Percentiles rank a stretch among this genome's conserved stretches.
These are phyloP conservation scores for Brenthis ino DNA, from an alignment of 2,888 invertebrate species.

Conservation along the genomic window DNA sequence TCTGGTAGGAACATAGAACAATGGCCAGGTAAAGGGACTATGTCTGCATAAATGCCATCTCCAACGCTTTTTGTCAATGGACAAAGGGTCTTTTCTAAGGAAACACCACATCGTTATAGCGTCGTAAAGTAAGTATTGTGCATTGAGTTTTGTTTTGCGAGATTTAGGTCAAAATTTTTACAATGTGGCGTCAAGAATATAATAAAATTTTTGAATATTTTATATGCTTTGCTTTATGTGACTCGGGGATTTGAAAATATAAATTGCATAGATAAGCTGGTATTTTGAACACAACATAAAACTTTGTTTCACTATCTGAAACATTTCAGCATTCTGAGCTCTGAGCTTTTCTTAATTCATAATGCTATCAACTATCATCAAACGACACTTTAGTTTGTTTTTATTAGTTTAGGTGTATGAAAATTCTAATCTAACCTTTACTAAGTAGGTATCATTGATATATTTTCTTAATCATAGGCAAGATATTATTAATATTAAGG, in stretches of 20 bases:
- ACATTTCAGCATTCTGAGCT: background rate
- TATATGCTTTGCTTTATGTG: constrained; percentile 44
- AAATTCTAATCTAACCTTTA: too few species aligned
- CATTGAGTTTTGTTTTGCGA: constrained; percentile 76
- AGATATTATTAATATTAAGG: too few species aligned
- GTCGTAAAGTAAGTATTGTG: constrained; percentile 79
- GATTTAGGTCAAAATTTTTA: constrained; percentile 80
- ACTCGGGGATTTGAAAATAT: constrained; percentile 10
- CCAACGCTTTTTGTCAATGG: constrained; percentile 77
- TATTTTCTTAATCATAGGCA: too few species aligned
- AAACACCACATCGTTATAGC: constrained; percentile 81
- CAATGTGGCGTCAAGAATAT: constrained; percentile 74
- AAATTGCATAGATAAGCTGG: constrained; percentile 7
- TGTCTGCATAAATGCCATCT: constrained; percentile 76
- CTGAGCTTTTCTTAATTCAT: background rate
- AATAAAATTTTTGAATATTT: constrained; percentile 62
- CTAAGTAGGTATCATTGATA: too few species aligned
- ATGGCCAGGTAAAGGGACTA: constrained; percentile 75
- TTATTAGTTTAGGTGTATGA: too few species aligned
- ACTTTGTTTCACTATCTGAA: background rate
- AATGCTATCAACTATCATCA: too few species aligned
- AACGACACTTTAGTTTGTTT: too few species aligned
- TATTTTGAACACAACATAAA: constrained; percentile 4
- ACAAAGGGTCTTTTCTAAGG: constrained; percentile 80
- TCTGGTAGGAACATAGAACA: constrained; percentile 76